Evolutionary conservation across 2,888 invertebrate genomes (phyloP).

Genomic region (Chrysomela aeneicollis): DNA sequence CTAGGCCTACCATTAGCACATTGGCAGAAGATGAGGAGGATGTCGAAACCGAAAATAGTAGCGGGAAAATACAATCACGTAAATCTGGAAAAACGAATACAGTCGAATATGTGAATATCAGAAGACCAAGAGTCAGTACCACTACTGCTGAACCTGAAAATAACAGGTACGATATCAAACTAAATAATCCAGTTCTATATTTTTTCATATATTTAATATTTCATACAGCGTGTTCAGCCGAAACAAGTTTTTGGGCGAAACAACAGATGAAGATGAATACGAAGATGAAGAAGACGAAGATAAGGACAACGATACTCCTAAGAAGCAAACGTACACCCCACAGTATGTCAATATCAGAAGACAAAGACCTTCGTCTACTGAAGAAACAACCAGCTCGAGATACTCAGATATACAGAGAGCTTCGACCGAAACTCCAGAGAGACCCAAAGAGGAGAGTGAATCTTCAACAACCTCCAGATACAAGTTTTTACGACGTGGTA

Average conservation of each 20-base stretch:
- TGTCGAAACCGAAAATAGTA: constrained; percentile 45
- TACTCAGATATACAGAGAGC: constrained; percentile 45
- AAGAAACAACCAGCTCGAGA: constrained; percentile 47
- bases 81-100: constrained; percentile 45
- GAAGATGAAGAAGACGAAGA: constrained; percentile 38
- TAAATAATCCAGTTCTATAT: no score
- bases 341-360: constrained; percentile 79
- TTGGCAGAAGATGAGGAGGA: constrained; percentile 42
- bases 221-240: constrained; percentile 43
- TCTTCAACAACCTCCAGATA: constrained; percentile 30
- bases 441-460: constrained; percentile 30
- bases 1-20: constrained; percentile 50
- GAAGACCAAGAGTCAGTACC: constrained; percentile 66
- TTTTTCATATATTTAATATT: no score
- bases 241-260: constrained; percentile 51
- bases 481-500: constrained; percentile 43
- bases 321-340: constrained; percentile 46
- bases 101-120: constrained; percentile 69
- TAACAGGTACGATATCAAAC: constrained; percentile 48
- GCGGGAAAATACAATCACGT: constrained; percentile 41
- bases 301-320: constrained; percentile 18
- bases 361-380: constrained; percentile 65
- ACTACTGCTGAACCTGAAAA: constrained; percentile 47
- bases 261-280: constrained; percentile 40
- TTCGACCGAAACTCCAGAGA: constrained; percentile 34